Conservation (phyloP, 2,113 vertebrate species). For the Collichthys lucidus region DNA sequence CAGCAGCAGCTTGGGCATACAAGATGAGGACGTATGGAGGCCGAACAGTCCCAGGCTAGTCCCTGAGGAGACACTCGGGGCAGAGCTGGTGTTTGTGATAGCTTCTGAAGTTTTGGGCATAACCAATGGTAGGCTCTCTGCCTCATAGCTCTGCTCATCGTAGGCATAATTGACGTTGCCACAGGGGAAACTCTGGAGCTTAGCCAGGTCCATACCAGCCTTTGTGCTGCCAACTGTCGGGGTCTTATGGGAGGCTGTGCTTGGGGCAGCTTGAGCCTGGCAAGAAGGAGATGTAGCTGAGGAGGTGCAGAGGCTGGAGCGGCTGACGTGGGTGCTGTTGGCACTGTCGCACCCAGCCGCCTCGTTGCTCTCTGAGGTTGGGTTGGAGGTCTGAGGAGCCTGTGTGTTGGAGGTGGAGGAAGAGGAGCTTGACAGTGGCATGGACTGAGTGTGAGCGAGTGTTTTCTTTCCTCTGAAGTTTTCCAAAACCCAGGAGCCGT, state of each 20-base stretch:
- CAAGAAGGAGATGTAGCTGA: constrained; percentile 73
- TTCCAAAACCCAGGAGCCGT: constrained; percentile 91
- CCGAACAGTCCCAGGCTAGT: constrained; percentile 60
- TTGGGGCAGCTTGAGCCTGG: constrained; percentile 70
- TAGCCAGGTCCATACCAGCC: constrained; percentile 85
- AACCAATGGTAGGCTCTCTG: constrained; percentile 78
- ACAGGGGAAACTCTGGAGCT: constrained; percentile 90
- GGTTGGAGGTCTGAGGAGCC: constrained; percentile 44
- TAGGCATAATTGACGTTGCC: constrained; percentile 93
- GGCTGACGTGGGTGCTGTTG: constrained; percentile 62
- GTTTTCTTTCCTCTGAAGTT: constrained; percentile 82
- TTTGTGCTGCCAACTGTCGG: constrained; percentile 56
- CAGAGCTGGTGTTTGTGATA: constrained; percentile 67
- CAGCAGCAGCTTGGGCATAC: constrained; percentile 80
- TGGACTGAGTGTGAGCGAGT: constrained; percentile 82
- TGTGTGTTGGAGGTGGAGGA: constrained; percentile 43
- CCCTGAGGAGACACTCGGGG: constrained; percentile 64
- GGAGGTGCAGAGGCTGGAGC: constrained; percentile 74
- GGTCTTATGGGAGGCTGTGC: constrained; percentile 55
- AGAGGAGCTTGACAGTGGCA: constrained; percentile 77
- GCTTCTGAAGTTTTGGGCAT: constrained; percentile 76
- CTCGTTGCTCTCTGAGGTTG: constrained; percentile 78
- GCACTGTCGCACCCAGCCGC: constrained; percentile 76
- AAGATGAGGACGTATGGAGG: constrained; percentile 60
- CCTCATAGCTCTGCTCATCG: constrained; percentile 84